A percentile compares a stretch with the other conserved stretches of the same genome.
These are phyloP conservation scores for Lacanobia oleracea DNA, from an alignment of 2,888 invertebrate species.

Conservation along the genomic window DNA sequence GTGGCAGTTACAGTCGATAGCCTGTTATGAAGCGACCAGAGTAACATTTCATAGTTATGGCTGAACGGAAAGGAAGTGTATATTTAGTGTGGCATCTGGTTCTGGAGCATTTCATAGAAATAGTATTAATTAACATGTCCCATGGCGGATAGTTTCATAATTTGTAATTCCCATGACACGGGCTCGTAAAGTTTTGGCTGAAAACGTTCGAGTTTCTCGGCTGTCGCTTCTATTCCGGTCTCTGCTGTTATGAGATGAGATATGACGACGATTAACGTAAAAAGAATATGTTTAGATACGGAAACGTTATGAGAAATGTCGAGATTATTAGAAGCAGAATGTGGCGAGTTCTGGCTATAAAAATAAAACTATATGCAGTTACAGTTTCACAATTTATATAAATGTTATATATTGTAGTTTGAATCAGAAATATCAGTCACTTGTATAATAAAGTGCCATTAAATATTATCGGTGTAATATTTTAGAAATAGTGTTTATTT, in stretches of 20 bases:
- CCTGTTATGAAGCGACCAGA: conserved; percentile 85
- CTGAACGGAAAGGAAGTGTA: conserved; percentile 88
- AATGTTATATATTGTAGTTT: conserved; percentile 41
- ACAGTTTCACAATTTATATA: conserved; percentile 40
- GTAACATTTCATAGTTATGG: conserved; percentile 89
- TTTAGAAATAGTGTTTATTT: conserved; percentile 55
- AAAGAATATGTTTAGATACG: conserved; percentile 69
- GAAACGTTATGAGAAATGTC: conserved; percentile 69
- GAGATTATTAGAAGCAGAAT: conserved; percentile 67
- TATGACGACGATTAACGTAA: conserved; percentile 70
- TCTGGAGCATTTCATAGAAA: conserved; percentile 86
- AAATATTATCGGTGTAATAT: conserved; percentile 55
- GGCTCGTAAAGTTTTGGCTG: conserved; percentile 75
- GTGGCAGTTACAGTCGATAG: conserved; percentile 84
- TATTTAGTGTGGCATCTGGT: conserved; percentile 89
- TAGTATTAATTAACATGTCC: conserved; percentile 87
- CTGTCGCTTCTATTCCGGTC: conserved; percentile 69
- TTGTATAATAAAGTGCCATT: conserved; percentile 31
- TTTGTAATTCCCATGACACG: conserved; percentile 78
- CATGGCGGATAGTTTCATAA: conserved; percentile 82
- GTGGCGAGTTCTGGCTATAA: conserved; percentile 62
- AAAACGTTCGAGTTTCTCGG: conserved; percentile 67
- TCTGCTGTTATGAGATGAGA: conserved; percentile 70
- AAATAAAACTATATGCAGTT: conserved; percentile 54
- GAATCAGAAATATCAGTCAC: conserved; percentile 52